Percentiles rank a stretch among this genome's conserved stretches.
Conservation (phyloP, 2,113 vertebrate species). For the Scytalopus superciliaris region DNA sequence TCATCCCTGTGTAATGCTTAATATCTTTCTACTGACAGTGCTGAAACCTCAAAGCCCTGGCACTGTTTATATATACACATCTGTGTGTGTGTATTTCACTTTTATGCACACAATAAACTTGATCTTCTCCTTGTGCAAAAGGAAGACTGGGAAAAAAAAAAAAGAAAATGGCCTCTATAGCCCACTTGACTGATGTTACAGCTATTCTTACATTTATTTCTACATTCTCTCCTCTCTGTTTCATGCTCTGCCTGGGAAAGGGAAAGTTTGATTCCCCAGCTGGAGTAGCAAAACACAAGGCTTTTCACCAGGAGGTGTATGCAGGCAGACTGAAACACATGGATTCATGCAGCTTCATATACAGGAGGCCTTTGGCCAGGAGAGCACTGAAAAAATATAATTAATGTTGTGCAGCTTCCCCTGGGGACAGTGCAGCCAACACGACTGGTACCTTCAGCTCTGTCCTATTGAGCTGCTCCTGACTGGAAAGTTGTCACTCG, state of each 20-base stretch:
- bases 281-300: neutral
- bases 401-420: neutral
- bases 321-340: neutral
- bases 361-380: neutral
- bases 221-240: neutral
- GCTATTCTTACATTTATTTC: neutral
- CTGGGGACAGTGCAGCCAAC: neutral
- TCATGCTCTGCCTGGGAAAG: neutral
- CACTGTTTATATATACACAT: neutral
- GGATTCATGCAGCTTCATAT: neutral
- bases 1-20: neutral
- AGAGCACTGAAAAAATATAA: neutral
- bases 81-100: neutral
- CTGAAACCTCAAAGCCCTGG: neutral
- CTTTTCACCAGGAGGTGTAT: neutral
- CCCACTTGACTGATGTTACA: neutral
- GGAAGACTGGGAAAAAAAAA: neutral
- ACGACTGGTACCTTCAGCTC: neutral
- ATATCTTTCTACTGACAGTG: neutral
- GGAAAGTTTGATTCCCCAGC: neutral
- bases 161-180: neutral
- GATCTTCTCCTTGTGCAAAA: neutral
- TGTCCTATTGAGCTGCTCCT: neutral
- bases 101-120: neutral
- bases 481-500: neutral